These are phyloP conservation scores for Carcinoscorpius rotundicauda DNA, from an alignment of 1,140 invertebrate species.

Conservation along the genomic window DNA sequence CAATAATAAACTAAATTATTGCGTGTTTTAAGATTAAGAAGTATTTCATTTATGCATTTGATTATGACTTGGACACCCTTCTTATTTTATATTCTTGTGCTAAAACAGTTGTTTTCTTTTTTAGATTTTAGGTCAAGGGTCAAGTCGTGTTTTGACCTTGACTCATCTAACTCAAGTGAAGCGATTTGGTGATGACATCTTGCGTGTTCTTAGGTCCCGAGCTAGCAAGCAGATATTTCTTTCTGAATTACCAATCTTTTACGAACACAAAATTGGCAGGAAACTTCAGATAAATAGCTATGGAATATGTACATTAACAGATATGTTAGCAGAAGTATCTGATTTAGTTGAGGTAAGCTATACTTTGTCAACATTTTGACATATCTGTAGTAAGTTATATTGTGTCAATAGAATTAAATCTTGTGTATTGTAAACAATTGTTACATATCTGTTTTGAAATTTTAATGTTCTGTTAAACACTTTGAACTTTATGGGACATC, in stretches of 20 bases:
- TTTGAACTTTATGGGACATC: too few relatives aligned
- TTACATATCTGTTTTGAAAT: too few relatives aligned
- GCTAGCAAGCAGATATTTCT: slow-evolving; percentile 56
- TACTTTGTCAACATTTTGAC: background rate
- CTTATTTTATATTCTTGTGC: too few relatives aligned
- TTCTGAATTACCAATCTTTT: slow-evolving; percentile 58
- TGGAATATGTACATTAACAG: slow-evolving; percentile 59
- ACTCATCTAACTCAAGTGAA: slow-evolving; percentile 76
- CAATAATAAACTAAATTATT: too few relatives aligned
- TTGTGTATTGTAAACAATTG: too few relatives aligned
- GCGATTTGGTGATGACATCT: slow-evolving; percentile 75
- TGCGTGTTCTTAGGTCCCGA: slow-evolving; percentile 68
- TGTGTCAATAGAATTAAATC: too few relatives aligned
- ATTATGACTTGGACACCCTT: too few relatives aligned
- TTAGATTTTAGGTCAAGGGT: slow-evolving; percentile 80
- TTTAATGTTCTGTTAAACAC: too few relatives aligned
- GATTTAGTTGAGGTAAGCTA: background rate
- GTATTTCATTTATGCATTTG: too few relatives aligned
- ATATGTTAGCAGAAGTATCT: slow-evolving; percentile 50
- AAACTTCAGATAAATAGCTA: slow-evolving; percentile 65
- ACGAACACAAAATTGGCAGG: slow-evolving; percentile 53
- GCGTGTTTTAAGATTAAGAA: too few relatives aligned
- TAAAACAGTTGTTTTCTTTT: background rate
- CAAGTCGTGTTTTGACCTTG: slow-evolving; percentile 68
- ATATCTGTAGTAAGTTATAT: too few relatives aligned